Evolutionary conservation across 2,113 vertebrate genomes (phyloP), one percentile per base, ranked within the genome.

Genomic region (Pachycephala philippinensis): DNA sequence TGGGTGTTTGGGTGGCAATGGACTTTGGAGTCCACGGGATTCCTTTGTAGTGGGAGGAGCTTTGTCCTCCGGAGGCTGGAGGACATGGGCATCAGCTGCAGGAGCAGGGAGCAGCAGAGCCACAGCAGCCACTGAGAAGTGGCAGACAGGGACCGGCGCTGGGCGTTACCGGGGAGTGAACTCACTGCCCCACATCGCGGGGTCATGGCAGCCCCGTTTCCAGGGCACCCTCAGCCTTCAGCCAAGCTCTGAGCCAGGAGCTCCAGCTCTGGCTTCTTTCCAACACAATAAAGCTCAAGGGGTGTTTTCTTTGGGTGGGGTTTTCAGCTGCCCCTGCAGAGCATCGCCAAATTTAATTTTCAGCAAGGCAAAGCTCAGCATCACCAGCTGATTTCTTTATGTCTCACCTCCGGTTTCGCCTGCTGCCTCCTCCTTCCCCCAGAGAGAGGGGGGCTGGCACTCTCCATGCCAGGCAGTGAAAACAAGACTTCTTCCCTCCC

Each of bases 121-220:
- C 15, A 3, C n/a, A 9, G 30, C 4, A 4, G 26, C 47, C 65
- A 39, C 49, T 19, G 44, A 15, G 53, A 24, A 45, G 42, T 8
- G 56, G 33, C 56, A 75, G 42, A 18, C 42, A 33, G 35, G 33
- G 33, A 5, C 45, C 45, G 54, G 39, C 31, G 17, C 23, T 24
- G 26, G 52, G 39, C 0, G 0, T 44, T 52, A 6, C 10, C 1
- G 1, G n/a, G 33, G 7, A 30, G 13, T 20, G 54, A 83, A 61
- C 30, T 81, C 54, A 39, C 11, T 1, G 4, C 35, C 18, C n/a
- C 49, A 13, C 17, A 7, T 4, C 10, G 13, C 1, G 1, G 1
- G 6, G 27, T 63, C 5, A 0, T 0, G 9, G 66, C 52, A 79
- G 37, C 60, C 21, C 56, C 0, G 0, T 30, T 83, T 24, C 52